Evolutionary conservation across 1,140 invertebrate genomes (phyloP).

Genomic region (Phthorimaea operculella): DNA sequence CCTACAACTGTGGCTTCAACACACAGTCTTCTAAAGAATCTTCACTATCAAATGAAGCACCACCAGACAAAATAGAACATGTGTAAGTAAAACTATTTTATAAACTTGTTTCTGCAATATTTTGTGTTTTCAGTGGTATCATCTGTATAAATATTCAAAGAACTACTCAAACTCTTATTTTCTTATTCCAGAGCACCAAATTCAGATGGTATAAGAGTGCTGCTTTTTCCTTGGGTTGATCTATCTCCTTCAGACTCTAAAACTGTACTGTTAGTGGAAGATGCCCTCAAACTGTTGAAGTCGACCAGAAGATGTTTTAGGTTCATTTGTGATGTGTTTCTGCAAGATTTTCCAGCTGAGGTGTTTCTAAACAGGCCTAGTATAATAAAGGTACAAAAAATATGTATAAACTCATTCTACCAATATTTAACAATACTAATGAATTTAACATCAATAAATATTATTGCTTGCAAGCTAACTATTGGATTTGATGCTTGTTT

Average conservation of each 20-base stretch:
- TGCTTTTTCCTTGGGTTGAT: conserved; percentile 70
- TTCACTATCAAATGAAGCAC: conserved; percentile 24
- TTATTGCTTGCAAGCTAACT: no score
- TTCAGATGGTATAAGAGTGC: conserved; percentile 60
- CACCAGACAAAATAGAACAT: conserved; percentile 14
- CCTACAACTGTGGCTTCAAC: conserved; percentile 25
- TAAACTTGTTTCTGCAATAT: background rate
- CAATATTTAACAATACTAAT: background rate
- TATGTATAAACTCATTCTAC: background rate
- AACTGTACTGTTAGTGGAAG: conserved; percentile 68
- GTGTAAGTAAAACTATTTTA: conserved; percentile 19
- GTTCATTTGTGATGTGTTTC: conserved; percentile 74
- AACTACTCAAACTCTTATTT: no score
- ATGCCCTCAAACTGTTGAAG: conserved; percentile 61
- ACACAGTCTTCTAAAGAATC: conserved; percentile 26
- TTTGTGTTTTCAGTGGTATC: no score
- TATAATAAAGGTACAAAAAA: conserved; percentile 68
- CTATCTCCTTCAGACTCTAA: conserved; percentile 68
- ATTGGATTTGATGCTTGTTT: no score
- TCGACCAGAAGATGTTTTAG: conserved; percentile 68
- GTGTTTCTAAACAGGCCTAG: conserved; percentile 75
- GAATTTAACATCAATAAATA: no score
- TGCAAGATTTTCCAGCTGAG: conserved; percentile 76
- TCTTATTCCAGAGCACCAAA: conserved; percentile 29
- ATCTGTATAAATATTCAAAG: no score